Percentiles rank a stretch among this genome's conserved stretches.
Evolutionary conservation across 1,140 invertebrate species (phyloP).

Genomic region (Drosophila tropicalis): DNA sequence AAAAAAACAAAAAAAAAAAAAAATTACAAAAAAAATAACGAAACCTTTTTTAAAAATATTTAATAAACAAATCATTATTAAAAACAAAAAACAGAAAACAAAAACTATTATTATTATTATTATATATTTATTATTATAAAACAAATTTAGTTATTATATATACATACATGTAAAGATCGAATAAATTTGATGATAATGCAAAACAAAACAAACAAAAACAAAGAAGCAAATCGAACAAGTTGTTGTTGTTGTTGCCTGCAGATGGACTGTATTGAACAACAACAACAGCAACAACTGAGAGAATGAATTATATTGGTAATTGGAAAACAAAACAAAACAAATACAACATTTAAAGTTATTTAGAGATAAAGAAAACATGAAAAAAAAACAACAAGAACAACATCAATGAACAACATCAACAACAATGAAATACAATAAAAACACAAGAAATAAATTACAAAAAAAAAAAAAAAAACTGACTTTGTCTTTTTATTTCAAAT

Average conservation of each 20-base stretch:
- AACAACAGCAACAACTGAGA: slow-evolving; percentile 25
- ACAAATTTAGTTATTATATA: slow-evolving; percentile 79
- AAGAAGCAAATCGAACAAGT: slow-evolving; percentile 34
- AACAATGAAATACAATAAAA: slow-evolving; percentile 80
- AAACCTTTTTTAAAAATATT: slow-evolving; percentile 79
- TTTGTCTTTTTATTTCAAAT: slow-evolving; percentile 29
- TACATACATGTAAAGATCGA: slow-evolving; percentile 62
- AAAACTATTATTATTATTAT: slow-evolving; percentile 75
- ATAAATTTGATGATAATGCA: slow-evolving; percentile 57
- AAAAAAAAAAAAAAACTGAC: slow-evolving; percentile 20
- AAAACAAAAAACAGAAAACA: no score
- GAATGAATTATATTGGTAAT: slow-evolving; percentile 19
- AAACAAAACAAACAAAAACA: not conserved
- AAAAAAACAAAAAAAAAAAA: slow-evolving; percentile 20
- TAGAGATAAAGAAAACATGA: slow-evolving; percentile 65
- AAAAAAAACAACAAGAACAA: slow-evolving; percentile 45
- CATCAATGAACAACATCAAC: slow-evolving; percentile 61
- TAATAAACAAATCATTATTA: slow-evolving; percentile 81
- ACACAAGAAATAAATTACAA: slow-evolving; percentile 74
- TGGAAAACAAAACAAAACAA: slow-evolving; percentile 47
- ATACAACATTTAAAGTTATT: slow-evolving; percentile 80
- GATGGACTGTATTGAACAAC: slow-evolving; percentile 50
- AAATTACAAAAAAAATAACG: slow-evolving; percentile 42
- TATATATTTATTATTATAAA: slow-evolving; percentile 63
- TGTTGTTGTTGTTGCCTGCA: slow-evolving; percentile 2